Conservation (phyloP, 1,140 invertebrate genomes). For the Trichonephila inaurata region DNA sequence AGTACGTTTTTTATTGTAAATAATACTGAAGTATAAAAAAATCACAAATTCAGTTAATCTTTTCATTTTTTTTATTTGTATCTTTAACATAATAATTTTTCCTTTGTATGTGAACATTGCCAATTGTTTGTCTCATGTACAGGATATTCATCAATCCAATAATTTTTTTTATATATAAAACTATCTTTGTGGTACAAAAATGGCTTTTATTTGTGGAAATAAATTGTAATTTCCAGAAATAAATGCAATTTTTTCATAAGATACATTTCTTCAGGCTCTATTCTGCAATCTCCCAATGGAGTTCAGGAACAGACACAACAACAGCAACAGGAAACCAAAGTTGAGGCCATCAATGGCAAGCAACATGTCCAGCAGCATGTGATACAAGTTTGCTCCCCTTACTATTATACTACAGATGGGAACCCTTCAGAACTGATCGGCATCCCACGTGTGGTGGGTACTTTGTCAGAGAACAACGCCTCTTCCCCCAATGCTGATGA, state of each 20-base stretch:
- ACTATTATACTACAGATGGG: constrained; percentile 60
- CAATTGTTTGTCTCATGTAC: too few relatives aligned
- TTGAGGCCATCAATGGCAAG: constrained; percentile 48
- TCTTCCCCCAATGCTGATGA: constrained; percentile 79
- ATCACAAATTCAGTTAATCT: too few relatives aligned
- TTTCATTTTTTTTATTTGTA: too few relatives aligned
- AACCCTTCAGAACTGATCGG: constrained; percentile 66
- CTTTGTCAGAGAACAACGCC: constrained; percentile 80
- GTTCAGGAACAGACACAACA: background rate
- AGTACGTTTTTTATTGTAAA: too few relatives aligned
- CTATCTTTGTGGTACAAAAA: background rate
- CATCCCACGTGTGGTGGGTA: constrained; percentile 60
- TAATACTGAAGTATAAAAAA: too few relatives aligned
- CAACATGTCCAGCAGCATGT: constrained; percentile 69
- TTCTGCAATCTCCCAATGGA: constrained; percentile 62
- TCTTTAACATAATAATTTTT: too few relatives aligned
- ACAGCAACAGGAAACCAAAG: background rate
- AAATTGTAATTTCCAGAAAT: background rate
- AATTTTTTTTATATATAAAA: too few relatives aligned
- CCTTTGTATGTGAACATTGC: too few relatives aligned
- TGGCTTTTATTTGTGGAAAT: background rate
- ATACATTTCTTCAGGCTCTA: constrained; percentile 54
- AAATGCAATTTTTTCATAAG: too few relatives aligned
- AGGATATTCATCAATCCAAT: too few relatives aligned
- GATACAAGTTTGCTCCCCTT: constrained; percentile 62